Conservation (phyloP, 2,113 vertebrate genomes). For the Lanius ludovicianus region DNA sequence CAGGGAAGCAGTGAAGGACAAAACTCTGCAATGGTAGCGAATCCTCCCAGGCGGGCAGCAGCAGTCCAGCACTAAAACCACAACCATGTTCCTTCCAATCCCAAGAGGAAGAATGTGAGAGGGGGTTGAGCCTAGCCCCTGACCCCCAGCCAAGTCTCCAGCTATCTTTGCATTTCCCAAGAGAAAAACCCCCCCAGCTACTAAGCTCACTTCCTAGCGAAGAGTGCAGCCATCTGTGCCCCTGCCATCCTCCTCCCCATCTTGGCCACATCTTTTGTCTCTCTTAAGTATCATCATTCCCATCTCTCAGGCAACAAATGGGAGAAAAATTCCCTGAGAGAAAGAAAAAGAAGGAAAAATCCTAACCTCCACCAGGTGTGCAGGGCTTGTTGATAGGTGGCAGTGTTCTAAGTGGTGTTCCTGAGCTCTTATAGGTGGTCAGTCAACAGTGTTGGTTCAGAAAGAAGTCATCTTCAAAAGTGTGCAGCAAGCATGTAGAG, state of each 20-base stretch:
- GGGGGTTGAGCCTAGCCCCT: neutral
- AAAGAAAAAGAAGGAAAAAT: neutral
- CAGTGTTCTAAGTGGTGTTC: neutral
- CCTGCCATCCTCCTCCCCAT: neutral
- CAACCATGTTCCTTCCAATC: neutral
- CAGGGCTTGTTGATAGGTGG: neutral
- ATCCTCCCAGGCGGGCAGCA: neutral
- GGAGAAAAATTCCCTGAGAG: neutral
- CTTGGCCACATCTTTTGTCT: neutral
- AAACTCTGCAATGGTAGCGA: neutral
- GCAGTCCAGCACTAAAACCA: neutral
- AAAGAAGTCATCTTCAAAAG: neutral
- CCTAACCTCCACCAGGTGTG: neutral
- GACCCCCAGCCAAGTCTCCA: neutral
- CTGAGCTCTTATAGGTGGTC: neutral
- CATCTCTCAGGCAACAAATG: neutral
- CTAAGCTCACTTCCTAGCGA: neutral
- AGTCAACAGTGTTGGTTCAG: neutral
- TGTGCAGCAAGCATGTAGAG: neutral
- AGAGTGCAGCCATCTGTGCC: neutral
- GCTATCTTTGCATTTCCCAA: neutral
- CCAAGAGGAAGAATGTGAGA: neutral
- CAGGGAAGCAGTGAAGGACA: neutral
- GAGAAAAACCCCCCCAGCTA: neutral
- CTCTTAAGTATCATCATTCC: neutral